These are phyloP conservation scores for Dermochelys coriacea DNA, from an alignment of 2,797 vertebrate genomes.

Conservation along the genomic window DNA sequence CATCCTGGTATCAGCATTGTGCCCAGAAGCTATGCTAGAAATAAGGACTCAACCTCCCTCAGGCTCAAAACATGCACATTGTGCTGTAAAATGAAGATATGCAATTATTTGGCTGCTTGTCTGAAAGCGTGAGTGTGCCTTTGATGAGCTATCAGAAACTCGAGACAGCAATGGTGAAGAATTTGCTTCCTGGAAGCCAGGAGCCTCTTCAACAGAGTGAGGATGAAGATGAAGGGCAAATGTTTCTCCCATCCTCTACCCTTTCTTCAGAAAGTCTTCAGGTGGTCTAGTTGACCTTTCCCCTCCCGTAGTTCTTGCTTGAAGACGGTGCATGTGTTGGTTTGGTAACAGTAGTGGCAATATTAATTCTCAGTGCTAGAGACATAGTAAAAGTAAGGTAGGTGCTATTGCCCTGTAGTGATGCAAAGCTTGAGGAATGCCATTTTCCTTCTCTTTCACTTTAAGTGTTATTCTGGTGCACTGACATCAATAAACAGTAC, in stretches of 20 bases:
- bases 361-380: rapidly evolving
- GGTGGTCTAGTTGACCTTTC: rapidly evolving
- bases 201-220: background rate
- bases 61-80: rapidly evolving
- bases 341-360: background rate
- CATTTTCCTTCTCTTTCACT: rapidly evolving
- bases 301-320: background rate
- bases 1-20: background rate
- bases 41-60: rapidly evolving
- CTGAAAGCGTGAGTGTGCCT: rapidly evolving
- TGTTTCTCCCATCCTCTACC: background rate
- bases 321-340: rapidly evolving
- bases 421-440: rapidly evolving
- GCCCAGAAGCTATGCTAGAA: background rate
- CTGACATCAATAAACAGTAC: no score
- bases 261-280: background rate
- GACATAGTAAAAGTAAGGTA: rapidly evolving
- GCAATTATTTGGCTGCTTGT: rapidly evolving
- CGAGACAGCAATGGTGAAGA: background rate
- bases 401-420: no score
- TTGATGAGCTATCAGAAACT: background rate
- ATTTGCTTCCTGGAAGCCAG: background rate
- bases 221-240: background rate
- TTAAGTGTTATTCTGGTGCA: background rate
- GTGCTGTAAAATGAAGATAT: background rate